phyloP scores from a whole-genome alignment of 1,140 invertebrate genomes.

The Cydia strobilella region DNA sequence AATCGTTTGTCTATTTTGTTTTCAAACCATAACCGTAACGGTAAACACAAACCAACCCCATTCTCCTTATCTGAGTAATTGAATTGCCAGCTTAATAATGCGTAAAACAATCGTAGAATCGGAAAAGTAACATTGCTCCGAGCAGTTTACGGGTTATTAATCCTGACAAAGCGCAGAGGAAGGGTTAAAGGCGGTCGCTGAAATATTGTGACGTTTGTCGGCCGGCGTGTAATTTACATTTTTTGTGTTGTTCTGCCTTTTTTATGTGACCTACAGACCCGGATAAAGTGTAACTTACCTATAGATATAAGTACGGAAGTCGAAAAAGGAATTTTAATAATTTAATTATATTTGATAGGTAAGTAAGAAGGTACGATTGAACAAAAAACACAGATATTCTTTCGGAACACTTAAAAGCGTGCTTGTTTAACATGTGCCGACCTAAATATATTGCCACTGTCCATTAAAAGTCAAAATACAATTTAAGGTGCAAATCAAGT shows the following conservation, averaged over 20 bases:
- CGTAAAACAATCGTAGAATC: conserved; percentile 77
- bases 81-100: conserved; percentile 76
- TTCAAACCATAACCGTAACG: conserved; percentile 23
- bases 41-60: conserved; percentile 44
- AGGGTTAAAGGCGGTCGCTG: conserved; percentile 64
- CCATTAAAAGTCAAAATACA: too few species aligned
- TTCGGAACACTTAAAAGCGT: too few species aligned
- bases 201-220: conserved; percentile 62
- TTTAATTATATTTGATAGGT: neutral
- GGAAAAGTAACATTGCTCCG: conserved; percentile 63
- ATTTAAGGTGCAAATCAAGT: too few species aligned
- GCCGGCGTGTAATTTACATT: neutral
- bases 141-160: conserved; percentile 75
- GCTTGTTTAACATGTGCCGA: too few species aligned
- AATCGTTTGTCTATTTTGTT: neutral
- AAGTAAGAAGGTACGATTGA: too few species aligned
- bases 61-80: conserved; percentile 73
- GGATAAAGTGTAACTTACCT: neutral
- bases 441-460: too few species aligned
- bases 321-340: neutral
- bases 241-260: conserved; percentile 38
- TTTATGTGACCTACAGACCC: conserved; percentile 2
- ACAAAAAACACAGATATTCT: too few species aligned
- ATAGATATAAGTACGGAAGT: neutral
- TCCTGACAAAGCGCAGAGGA: conserved; percentile 73